Percentiles rank a stretch among this genome's conserved stretches.
These are phyloP conservation scores for Turdus rufiventris DNA, from an alignment of 2,113 vertebrate species.

Conservation along the genomic window DNA sequence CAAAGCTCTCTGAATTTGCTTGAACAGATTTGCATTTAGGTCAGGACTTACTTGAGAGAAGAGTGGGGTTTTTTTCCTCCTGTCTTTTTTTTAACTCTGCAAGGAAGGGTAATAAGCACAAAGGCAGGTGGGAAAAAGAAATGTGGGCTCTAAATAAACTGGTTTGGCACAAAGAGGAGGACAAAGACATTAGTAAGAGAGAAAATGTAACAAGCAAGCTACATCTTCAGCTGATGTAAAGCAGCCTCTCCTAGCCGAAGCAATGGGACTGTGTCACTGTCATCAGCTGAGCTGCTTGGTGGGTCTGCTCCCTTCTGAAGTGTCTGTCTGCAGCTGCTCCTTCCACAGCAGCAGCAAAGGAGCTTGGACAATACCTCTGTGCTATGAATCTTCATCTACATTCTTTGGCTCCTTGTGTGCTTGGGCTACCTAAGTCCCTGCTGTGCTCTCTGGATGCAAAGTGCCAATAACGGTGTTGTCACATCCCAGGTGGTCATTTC, in stretches of 20 bases:
- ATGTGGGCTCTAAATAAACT: not conserved
- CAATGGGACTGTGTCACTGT: not conserved
- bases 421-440: not conserved
- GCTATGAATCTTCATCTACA: not conserved
- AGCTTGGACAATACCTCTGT: not conserved
- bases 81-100: not conserved
- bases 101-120: not conserved
- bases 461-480: not conserved
- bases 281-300: not conserved
- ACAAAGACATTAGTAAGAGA: not conserved
- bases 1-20: not conserved
- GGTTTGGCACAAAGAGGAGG: not conserved
- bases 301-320: not conserved
- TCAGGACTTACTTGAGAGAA: not conserved
- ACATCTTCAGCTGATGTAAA: not conserved
- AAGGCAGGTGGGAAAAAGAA: not conserved
- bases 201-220: not conserved
- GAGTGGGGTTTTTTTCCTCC: not conserved
- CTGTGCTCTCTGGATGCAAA: not conserved
- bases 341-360: not conserved
- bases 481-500: not conserved
- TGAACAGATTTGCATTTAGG: conserved; percentile 8
- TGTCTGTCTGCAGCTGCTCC: not conserved
- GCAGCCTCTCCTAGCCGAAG: not conserved
- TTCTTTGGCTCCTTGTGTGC: not conserved